These are phyloP conservation scores for Toxostoma redivivum DNA, from an alignment of 2,113 vertebrate species.

Conservation along the genomic window DNA sequence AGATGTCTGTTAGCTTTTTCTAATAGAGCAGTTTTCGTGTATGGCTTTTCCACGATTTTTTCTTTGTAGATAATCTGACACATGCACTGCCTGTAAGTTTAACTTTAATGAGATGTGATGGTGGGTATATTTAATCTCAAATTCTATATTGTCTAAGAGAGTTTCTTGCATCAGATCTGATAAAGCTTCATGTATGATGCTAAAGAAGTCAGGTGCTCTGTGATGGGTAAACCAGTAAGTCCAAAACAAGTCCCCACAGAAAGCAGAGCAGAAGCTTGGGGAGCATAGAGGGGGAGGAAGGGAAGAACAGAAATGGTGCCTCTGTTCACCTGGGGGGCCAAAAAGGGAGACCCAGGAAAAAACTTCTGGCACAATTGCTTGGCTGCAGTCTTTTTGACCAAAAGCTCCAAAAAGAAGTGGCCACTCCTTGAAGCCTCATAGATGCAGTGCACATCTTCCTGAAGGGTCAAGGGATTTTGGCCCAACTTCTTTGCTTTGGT, in stretches of 20 bases:
- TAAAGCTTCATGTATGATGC: not conserved
- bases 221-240: not conserved
- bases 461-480: not conserved
- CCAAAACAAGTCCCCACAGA: not conserved
- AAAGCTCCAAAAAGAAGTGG: not conserved
- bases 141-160: not conserved
- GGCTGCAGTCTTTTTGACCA: not conserved
- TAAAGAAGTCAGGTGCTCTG: not conserved
- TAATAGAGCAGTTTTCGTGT: rapidly evolving
- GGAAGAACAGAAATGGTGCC: not conserved
- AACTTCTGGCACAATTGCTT: not conserved
- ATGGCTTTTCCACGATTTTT: not conserved
- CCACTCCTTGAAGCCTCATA: not conserved
- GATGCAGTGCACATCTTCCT: not conserved
- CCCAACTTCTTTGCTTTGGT: not conserved
- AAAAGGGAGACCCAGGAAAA: not conserved
- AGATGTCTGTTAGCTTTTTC: not conserved
- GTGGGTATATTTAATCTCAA: not conserved
- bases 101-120: not conserved
- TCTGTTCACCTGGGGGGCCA: not conserved
- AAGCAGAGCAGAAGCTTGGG: not conserved
- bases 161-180: not conserved
- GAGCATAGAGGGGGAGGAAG: not conserved
- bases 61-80: not conserved
- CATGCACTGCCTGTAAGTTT: not conserved